Evolutionary conservation across 2,888 invertebrate genomes (phyloP).

Genomic region (Podotricha telesiphe): DNA sequence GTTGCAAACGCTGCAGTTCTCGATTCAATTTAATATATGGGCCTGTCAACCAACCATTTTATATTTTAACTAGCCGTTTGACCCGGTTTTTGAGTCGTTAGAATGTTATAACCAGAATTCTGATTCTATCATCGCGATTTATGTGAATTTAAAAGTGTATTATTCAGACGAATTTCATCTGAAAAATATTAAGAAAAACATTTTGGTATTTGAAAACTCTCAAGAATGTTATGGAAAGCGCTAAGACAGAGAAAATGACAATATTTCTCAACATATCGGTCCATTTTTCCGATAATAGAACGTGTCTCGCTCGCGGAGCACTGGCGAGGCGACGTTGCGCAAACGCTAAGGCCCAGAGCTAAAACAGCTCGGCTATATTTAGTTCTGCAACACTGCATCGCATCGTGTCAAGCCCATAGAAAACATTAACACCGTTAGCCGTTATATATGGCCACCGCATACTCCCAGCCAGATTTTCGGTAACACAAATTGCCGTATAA

Average conservation of each 20-base stretch:
- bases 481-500: slow-evolving; percentile 81
- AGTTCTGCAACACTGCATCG: slow-evolving; percentile 77
- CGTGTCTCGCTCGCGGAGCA: slow-evolving; percentile 60
- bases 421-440: slow-evolving; percentile 71
- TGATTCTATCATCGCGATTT: slow-evolving; percentile 18
- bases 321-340: slow-evolving; percentile 67
- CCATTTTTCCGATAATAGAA: slow-evolving; percentile 81
- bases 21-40: slow-evolving; percentile 21
- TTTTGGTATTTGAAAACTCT: neutral
- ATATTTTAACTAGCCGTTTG: slow-evolving; percentile 27
- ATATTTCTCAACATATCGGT: slow-evolving; percentile 53
- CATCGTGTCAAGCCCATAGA: slow-evolving; percentile 71
- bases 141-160: slow-evolving; percentile 21
- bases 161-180: neutral
- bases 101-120: slow-evolving; percentile 12
- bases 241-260: slow-evolving; percentile 46
- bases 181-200: neutral
- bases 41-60: slow-evolving; percentile 10
- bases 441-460: slow-evolving; percentile 78
- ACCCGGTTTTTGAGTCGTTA: slow-evolving; percentile 21
- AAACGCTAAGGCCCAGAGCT: slow-evolving; percentile 69
- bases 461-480: slow-evolving; percentile 79
- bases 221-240: slow-evolving; percentile 35
- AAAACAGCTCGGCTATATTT: slow-evolving; percentile 70
- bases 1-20: slow-evolving; percentile 16